Evolutionary conservation across 2,113 vertebrate genomes (phyloP).

Genomic region (Dromaius novaehollandiae): DNA sequence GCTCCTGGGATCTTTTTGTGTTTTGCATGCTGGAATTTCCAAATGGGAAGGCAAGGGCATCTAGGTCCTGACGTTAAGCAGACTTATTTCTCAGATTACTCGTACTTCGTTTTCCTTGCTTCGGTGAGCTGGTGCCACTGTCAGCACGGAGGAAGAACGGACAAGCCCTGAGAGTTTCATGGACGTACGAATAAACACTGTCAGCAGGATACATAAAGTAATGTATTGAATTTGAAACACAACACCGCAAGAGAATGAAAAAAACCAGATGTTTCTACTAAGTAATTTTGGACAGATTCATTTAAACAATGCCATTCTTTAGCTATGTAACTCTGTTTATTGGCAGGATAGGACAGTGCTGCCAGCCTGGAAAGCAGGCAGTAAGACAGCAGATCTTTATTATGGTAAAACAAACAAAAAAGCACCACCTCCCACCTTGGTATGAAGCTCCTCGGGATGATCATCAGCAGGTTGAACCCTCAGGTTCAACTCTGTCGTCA

Average conservation of each 20-base stretch:
- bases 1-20: not conserved
- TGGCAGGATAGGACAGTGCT: not conserved
- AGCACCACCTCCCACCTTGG: fast-evolving
- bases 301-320: not conserved
- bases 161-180: not conserved
- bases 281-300: not conserved
- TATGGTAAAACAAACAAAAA: not conserved
- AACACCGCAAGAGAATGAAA: not conserved
- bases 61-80: not conserved
- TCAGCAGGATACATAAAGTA: not conserved
- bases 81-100: not conserved
- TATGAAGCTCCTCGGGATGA: not conserved
- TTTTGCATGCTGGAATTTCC: not conserved
- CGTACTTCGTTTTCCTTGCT: not conserved
- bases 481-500: not conserved
- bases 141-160: not conserved
- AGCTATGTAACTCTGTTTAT: not conserved
- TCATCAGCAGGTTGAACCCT: not conserved
- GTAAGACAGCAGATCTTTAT: not conserved
- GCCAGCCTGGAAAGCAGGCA: not conserved
- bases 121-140: not conserved
- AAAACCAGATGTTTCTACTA: not conserved
- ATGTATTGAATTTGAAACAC: not conserved
- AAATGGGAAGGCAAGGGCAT: not conserved
- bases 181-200: not conserved